Conservation (phyloP, 2,113 vertebrate species). For the Echinops telfairi region DNA sequence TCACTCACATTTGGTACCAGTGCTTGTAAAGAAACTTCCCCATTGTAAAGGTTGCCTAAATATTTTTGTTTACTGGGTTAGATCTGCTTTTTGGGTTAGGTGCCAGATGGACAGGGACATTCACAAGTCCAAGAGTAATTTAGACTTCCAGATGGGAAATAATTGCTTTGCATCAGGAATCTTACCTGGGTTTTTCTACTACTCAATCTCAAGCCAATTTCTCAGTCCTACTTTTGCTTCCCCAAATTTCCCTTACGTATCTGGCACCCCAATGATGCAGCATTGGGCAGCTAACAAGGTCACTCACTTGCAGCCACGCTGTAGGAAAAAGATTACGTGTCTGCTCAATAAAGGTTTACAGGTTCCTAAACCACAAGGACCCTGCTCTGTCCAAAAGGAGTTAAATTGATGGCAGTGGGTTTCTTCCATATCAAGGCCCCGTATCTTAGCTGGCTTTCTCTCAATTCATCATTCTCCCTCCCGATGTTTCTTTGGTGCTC, state of each 20-base stretch:
- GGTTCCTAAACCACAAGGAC: no score
- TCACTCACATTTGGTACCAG: rapidly evolving
- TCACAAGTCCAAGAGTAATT: neutral
- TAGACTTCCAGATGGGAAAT: neutral
- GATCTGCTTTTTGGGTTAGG: neutral
- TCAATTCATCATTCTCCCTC: neutral
- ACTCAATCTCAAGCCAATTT: neutral
- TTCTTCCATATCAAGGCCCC: neutral
- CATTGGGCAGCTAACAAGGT: no score
- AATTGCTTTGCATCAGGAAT: neutral
- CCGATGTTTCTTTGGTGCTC: neutral
- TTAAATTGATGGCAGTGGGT: neutral
- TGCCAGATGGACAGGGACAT: neutral
- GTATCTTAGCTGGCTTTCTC: neutral
- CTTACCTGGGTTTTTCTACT: neutral
- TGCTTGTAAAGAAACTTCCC: neutral
- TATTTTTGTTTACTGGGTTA: neutral
- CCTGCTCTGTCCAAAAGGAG: no score
- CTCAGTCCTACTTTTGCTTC: neutral
- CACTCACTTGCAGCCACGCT: no score
- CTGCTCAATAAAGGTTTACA: no score
- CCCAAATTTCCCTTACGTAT: rapidly evolving
- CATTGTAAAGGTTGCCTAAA: neutral
- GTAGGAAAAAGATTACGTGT: no score
- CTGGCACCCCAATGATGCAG: no score